Evolutionary conservation across 35 echinoderm and acorn worm species (phyloP), one percentile per base, ranked within the genome.

Genomic region (Amphiura filiformis): DNA sequence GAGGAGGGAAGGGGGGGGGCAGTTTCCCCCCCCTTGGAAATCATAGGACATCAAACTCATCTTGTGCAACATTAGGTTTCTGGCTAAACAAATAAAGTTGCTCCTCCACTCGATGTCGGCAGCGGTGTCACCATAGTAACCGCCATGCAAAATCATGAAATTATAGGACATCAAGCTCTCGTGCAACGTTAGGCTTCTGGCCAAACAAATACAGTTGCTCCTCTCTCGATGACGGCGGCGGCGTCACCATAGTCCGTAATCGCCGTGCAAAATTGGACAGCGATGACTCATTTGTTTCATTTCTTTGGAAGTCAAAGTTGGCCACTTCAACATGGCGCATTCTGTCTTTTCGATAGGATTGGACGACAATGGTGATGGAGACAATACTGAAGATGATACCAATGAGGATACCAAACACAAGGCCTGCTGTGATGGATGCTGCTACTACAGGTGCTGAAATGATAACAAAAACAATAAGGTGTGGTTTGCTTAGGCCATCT

Each of bases 251-350:
- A 41, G 38, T 82, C 44, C 20, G 7, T 52, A 52, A 52, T 88
- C 31, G 78, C 36, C 56, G 70, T 81, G 37, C 56, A 70, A 76
- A 9, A 79, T 34, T 33, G n/a, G n/a, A n/a, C n/a, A n/a, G n/a
- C 78, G 79, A 28, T 39, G 64, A 14, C 82, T 82, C 17, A 39
- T 38, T 35, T 57, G 23, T 36, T 44, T 76, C 61, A 31, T 1
- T 39, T 36, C 28, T 85, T 81, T 96, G 81, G 78, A 96, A 96
- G 79, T 96, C 90, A 86, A 96, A 96, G 70, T 96, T 87, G 31
- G 94, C 94, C 23, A 96, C 94, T 77, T 96, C 94, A 7, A 96
- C 83, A 35, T 96, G 82, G 34, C 42, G 38, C 38, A 70, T 76
- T 28, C 78, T 77, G 23, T 85, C 38, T 38, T 82, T 89, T 15